phyloP scores from a whole-genome alignment of 2,888 invertebrate species.

The Apamea crenata region DNA sequence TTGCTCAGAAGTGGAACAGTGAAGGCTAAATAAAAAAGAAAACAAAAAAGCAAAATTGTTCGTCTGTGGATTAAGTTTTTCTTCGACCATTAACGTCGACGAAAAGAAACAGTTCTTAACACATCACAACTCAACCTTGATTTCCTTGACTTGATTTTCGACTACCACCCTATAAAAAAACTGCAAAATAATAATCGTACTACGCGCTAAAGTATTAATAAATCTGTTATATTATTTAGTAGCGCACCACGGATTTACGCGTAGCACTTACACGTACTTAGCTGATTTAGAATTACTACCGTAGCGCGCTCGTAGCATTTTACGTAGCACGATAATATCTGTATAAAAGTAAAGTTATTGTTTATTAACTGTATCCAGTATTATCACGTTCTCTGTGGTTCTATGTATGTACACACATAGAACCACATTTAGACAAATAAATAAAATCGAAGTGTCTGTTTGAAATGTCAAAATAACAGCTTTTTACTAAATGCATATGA shows the following conservation, averaged over 20 bases:
- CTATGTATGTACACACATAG: background rate
- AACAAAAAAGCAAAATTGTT: too few relatives aligned
- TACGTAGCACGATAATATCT: conserved; percentile 56
- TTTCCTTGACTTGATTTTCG: background rate
- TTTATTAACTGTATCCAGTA: conserved; percentile 27
- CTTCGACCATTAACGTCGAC: too few relatives aligned
- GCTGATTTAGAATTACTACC: conserved; percentile 59
- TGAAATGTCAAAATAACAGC: too few relatives aligned
- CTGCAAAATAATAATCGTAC: background rate
- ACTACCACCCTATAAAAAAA: background rate
- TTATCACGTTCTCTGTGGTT: conserved; percentile 34
- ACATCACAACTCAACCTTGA: background rate
- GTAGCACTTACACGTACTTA: conserved; percentile 62
- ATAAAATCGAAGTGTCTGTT: too few relatives aligned
- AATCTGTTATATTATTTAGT: conserved; percentile 26
- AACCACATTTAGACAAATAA: background rate
- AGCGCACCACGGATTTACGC: conserved; percentile 26
- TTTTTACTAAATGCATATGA: too few relatives aligned
- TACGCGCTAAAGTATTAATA: conserved; percentile 10
- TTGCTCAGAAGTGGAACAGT: too few relatives aligned
- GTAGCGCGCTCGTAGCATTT: conserved; percentile 64
- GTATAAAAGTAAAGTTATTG: conserved; percentile 39
- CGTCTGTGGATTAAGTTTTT: too few relatives aligned
- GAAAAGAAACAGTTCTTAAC: too few relatives aligned
- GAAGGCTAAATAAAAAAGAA: too few relatives aligned